These are phyloP conservation scores for Hirtodrosophila cameraria DNA, from an alignment of 2,888 invertebrate genomes.

Conservation along the genomic window DNA sequence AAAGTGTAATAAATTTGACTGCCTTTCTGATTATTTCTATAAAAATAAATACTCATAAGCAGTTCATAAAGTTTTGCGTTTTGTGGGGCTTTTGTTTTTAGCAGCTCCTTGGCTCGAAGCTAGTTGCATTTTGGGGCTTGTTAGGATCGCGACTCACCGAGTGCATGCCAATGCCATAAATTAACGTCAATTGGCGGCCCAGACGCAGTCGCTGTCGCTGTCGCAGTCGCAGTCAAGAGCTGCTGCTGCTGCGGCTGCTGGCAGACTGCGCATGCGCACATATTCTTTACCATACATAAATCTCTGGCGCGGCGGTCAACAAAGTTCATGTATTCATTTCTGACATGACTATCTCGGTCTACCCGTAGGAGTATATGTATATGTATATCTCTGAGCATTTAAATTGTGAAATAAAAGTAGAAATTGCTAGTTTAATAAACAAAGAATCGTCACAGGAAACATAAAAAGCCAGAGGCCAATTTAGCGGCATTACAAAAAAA, in stretches of 20 bases:
- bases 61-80: constrained; percentile 71
- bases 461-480: constrained; percentile 75
- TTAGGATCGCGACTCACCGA: constrained; percentile 47
- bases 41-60: constrained; percentile 78
- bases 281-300: constrained; percentile 56
- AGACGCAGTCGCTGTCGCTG: constrained; percentile 48
- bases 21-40: constrained; percentile 74
- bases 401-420: constrained; percentile 77
- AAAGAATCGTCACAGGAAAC: constrained; percentile 73
- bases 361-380: constrained; percentile 13
- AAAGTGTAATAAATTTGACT: constrained; percentile 67
- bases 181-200: constrained; percentile 76
- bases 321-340: constrained; percentile 78
- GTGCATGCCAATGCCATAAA: constrained; percentile 74
- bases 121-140: constrained; percentile 60
- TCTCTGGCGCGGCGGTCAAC: constrained; percentile 69
- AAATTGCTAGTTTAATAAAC: constrained; percentile 73
- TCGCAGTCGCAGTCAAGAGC: constrained; percentile 37
- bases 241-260: constrained; percentile 12
- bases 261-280: constrained; percentile 69
- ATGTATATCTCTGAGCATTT: constrained; percentile 48
- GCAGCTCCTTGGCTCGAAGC: constrained; percentile 17
- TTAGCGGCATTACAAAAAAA: constrained; percentile 56
- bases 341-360: constrained; percentile 65
- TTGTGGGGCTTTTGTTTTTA: constrained; percentile 41